Evolutionary conservation across 2,113 vertebrate genomes (phyloP).

Genomic region (Ardeotis arabs): DNA sequence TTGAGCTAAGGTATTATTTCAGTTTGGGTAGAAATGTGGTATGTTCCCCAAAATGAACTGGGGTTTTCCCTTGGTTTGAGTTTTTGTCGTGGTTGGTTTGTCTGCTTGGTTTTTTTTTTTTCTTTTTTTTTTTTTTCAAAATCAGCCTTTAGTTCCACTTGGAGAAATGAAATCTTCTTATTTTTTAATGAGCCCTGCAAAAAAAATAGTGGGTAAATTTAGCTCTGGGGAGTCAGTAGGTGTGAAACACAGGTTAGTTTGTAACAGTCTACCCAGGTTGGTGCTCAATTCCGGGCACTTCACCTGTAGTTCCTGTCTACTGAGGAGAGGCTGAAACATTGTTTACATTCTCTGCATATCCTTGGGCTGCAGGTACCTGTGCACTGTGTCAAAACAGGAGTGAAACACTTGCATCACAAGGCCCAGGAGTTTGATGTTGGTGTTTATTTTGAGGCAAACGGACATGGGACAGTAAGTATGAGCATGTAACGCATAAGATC

Average conservation of each 20-base stretch:
- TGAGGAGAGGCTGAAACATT: background rate
- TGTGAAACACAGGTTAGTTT: background rate
- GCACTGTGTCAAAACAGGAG: constrained; percentile 92
- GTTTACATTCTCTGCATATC: background rate
- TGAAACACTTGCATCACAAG: constrained; percentile 94
- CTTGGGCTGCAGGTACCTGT: constrained; percentile 83
- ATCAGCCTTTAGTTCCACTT: background rate
- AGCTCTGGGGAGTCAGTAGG: background rate
- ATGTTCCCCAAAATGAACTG: background rate
- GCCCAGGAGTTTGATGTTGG: constrained; percentile 93
- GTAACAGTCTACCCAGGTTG: fast-evolving
- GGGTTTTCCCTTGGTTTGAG: background rate
- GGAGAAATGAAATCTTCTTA: background rate
- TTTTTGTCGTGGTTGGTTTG: background rate
- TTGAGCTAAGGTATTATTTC: background rate
- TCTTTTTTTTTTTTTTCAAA: background rate
- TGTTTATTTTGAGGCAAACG: constrained; percentile 97
- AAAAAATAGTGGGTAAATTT: background rate
- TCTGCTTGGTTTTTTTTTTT: too few species aligned
- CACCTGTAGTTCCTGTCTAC: fast-evolving
- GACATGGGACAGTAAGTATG: constrained; percentile 93
- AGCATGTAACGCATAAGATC: background rate
- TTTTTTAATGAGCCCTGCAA: background rate
- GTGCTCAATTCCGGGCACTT: background rate
- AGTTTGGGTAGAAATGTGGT: background rate